These are phyloP conservation scores for Drosophila greeni DNA, from an alignment of 2,888 invertebrate genomes.

Conservation along the genomic window DNA sequence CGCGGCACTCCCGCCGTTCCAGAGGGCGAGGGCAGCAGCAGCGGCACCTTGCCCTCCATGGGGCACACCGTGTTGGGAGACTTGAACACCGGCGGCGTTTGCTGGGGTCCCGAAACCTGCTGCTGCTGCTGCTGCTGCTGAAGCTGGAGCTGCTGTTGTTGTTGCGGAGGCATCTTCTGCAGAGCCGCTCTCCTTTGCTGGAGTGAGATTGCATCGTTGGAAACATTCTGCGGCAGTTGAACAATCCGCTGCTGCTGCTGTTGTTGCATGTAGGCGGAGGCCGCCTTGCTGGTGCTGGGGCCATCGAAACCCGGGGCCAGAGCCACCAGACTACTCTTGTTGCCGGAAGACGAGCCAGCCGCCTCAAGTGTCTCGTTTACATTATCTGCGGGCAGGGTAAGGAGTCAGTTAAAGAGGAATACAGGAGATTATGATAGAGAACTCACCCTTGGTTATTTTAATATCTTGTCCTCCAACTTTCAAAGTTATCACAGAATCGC, in stretches of 20 bases:
- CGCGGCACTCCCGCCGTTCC: conserved; percentile 74
- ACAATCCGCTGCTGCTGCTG: conserved; percentile 54
- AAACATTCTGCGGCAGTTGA: conserved; percentile 57
- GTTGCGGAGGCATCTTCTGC: conserved; percentile 54
- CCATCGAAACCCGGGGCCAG: conserved; percentile 61
- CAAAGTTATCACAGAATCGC: conserved; percentile 88
- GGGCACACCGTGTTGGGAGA: conserved; percentile 94
- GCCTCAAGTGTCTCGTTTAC: conserved; percentile 68
- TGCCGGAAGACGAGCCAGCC: conserved; percentile 69
- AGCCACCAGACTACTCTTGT: conserved; percentile 58
- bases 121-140: conserved; percentile 45
- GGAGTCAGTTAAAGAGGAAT: background rate
- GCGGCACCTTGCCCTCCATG: conserved; percentile 85
- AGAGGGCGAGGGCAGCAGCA: conserved; percentile 81
- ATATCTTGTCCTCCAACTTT: conserved; percentile 87
- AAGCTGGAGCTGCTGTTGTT: conserved; percentile 50
- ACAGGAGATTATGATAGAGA: background rate
- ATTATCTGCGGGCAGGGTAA: conserved; percentile 57
- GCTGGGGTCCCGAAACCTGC: conserved; percentile 41
- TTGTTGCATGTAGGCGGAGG: conserved; percentile 66
- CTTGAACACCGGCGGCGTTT: conserved; percentile 80
- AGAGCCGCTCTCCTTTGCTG: conserved; percentile 61
- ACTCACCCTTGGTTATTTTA: conserved; percentile 65
- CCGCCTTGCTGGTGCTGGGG: conserved; percentile 68
- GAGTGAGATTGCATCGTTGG: conserved; percentile 67